Evolutionary conservation across 2,888 invertebrate genomes (phyloP).

Genomic region (Amblyteles armatorius): DNA sequence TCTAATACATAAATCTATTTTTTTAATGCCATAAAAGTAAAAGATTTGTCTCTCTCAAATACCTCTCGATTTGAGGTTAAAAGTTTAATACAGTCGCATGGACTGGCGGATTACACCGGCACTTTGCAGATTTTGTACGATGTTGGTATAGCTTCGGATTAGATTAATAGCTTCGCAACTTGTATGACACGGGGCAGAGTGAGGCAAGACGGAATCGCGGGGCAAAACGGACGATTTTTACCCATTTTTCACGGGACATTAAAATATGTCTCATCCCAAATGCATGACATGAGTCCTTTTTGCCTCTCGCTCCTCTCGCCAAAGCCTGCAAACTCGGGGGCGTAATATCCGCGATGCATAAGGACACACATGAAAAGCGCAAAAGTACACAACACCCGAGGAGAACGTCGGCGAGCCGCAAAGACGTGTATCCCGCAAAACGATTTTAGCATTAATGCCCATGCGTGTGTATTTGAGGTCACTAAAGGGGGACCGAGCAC

Average conservation of each 20-base stretch:
- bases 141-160: slow-evolving; percentile 1
- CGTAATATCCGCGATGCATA: not conserved
- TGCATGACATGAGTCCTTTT: not conserved
- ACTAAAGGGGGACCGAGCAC: not conserved
- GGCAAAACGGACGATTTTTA: not conserved
- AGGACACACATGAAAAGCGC: slow-evolving; percentile 5
- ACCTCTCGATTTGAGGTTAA: not conserved
- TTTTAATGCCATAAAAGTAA: no score
- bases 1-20: no score
- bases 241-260: not conserved
- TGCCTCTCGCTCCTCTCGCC: not conserved
- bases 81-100: not conserved
- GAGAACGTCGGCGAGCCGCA: not conserved
- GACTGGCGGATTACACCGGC: not conserved
- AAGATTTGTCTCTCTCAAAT: not conserved
- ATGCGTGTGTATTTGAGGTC: slow-evolving; percentile 16
- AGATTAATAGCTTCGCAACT: not conserved
- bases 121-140: not conserved
- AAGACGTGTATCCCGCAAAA: slow-evolving; percentile 1
- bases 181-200: not conserved
- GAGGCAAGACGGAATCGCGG: not conserved
- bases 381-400: slow-evolving; percentile 2
- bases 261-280: not conserved
- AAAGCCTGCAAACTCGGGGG: not conserved
- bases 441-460: slow-evolving; percentile 16